Percentiles rank a stretch among this genome's conserved stretches.
These are phyloP conservation scores for Puntigrus tetrazona DNA, from an alignment of 2,113 vertebrate species.

Conservation along the genomic window DNA sequence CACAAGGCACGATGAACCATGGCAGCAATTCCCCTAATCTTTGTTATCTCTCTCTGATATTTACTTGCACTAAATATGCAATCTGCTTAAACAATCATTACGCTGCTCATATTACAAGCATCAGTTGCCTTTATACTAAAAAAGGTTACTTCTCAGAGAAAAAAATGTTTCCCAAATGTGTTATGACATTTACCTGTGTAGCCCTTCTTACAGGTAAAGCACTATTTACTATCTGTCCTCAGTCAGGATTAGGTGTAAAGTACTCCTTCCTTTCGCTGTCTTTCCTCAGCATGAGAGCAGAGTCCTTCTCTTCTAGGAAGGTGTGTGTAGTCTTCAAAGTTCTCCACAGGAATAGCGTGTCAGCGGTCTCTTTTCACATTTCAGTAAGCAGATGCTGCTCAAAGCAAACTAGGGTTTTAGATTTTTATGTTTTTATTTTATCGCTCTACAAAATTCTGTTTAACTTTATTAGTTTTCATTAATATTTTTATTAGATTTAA, in stretches of 20 bases:
- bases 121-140: too few species aligned
- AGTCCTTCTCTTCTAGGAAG: slow-evolving; percentile 97
- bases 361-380: neutral
- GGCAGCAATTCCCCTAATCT: neutral
- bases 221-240: slow-evolving; percentile 94
- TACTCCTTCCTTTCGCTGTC: slow-evolving; percentile 95
- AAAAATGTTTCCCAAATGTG: too few species aligned
- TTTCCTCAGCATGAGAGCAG: slow-evolving; percentile 93
- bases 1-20: neutral
- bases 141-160: too few species aligned
- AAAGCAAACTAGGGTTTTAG: neutral
- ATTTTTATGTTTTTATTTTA: too few species aligned
- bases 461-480: too few species aligned
- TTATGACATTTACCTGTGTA: slow-evolving; percentile 81
- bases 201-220: slow-evolving; percentile 88
- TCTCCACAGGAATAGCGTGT: slow-evolving; percentile 88
- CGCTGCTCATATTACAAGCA: too few species aligned
- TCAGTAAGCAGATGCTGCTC: neutral
- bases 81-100: neutral
- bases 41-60: neutral
- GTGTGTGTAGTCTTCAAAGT: slow-evolving; percentile 98
- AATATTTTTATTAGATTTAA: too few species aligned
- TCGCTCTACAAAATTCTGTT: too few species aligned
- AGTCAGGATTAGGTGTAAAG: slow-evolving; percentile 90
- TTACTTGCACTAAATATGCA: neutral